phyloP scores from a whole-genome alignment of 2,797 vertebrate genomes.

The Lophius americanus region DNA sequence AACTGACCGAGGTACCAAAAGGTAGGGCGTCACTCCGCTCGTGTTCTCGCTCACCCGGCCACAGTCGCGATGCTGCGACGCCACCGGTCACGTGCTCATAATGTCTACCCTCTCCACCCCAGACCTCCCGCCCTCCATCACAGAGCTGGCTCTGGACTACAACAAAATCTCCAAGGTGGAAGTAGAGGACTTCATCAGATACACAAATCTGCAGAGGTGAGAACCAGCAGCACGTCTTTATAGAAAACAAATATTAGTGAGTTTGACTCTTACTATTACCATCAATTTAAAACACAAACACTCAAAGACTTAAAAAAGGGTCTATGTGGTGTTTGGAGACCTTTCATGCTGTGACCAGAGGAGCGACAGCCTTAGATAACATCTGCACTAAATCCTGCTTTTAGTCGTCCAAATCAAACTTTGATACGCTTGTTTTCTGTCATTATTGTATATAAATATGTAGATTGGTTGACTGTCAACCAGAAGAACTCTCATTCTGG shows the following conservation, averaged over 20 bases:
- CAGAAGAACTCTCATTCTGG: too few relatives aligned
- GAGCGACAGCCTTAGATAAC: too few relatives aligned
- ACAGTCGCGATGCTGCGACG: background rate
- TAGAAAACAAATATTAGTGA: background rate
- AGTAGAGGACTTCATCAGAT: conserved; percentile 92
- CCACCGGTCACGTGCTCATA: background rate
- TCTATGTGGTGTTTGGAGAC: too few relatives aligned
- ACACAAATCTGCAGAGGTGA: conserved; percentile 94
- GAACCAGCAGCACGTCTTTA: background rate
- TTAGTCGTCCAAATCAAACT: too few relatives aligned
- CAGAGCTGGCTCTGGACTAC: conserved; percentile 93
- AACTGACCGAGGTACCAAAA: conserved; percentile 93
- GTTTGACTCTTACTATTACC: too few relatives aligned
- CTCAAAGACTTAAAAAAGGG: too few relatives aligned
- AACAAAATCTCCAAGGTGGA: conserved; percentile 94
- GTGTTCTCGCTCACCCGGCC: background rate
- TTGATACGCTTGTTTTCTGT: too few relatives aligned
- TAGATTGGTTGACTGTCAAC: too few relatives aligned
- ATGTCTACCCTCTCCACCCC: conserved; percentile 2
- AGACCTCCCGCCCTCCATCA: conserved; percentile 88
- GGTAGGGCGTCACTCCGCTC: conserved; percentile 73
- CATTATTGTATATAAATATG: too few relatives aligned
- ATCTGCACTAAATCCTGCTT: too few relatives aligned
- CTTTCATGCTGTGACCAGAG: too few relatives aligned
- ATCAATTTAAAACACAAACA: too few relatives aligned